Conservation (phyloP, 2,113 vertebrate species). For the Phaethon lepturus region DNA sequence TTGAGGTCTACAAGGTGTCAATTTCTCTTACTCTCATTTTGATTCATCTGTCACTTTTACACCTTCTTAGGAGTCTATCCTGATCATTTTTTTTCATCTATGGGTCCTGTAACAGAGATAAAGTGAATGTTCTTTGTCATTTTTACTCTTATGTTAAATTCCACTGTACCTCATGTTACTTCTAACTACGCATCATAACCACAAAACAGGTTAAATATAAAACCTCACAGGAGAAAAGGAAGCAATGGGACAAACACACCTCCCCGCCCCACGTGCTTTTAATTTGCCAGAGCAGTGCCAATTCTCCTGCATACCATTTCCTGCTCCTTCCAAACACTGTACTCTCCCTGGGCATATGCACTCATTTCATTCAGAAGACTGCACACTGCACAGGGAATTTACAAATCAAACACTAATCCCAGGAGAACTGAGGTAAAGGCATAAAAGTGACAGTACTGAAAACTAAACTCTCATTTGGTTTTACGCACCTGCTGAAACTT, state of each 20-base stretch:
- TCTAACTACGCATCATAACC: neutral
- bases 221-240: neutral
- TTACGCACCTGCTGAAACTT: neutral
- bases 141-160: neutral
- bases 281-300: neutral
- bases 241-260: neutral
- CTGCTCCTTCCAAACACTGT: neutral
- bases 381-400: neutral
- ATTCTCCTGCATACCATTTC: neutral
- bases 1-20: neutral
- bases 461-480: neutral
- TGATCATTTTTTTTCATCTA: neutral
- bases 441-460: neutral
- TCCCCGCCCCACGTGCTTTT: accelerated
- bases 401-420: neutral
- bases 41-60: neutral
- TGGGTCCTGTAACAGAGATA: neutral
- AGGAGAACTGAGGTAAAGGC: neutral
- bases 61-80: neutral
- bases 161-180: neutral
- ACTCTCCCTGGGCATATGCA: neutral
- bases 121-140: neutral
- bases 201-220: neutral
- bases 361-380: neutral
- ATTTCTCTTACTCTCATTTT: constrained; percentile 15